A percentile compares a stretch with the other conserved stretches of the same genome.
These are phyloP conservation scores for Cremastinae sp. DNA, from an alignment of 2,888 invertebrate genomes.

Conservation along the genomic window DNA sequence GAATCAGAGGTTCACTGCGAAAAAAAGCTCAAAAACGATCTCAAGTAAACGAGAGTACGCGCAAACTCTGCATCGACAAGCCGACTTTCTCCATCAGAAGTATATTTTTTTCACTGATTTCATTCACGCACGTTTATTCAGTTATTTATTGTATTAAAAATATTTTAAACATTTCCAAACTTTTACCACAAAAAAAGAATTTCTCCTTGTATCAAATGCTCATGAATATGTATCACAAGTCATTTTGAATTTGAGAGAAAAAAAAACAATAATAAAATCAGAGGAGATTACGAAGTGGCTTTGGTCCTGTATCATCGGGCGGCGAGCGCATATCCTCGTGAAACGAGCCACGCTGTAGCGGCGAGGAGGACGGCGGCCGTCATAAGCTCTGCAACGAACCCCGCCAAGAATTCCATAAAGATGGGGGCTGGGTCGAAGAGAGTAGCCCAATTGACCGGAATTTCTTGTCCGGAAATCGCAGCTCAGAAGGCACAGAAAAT, in stretches of 20 bases:
- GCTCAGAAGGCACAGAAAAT: constrained; percentile 63
- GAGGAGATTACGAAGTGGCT: constrained; percentile 76
- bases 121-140: background rate
- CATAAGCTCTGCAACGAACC: constrained; percentile 71
- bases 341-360: constrained; percentile 69
- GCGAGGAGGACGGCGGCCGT: constrained; percentile 68
- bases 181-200: background rate
- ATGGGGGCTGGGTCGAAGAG: constrained; percentile 54
- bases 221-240: no score
- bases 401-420: constrained; percentile 61
- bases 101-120: constrained; percentile 29
- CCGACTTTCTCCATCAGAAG: constrained; percentile 71
- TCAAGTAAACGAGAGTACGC: constrained; percentile 68
- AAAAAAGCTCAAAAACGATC: constrained; percentile 16
- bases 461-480: constrained; percentile 68
- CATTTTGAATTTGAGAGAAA: no score
- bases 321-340: constrained; percentile 69
- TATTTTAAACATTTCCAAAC: background rate
- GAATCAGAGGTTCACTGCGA: constrained; percentile 52
- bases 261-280: constrained; percentile 42
- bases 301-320: constrained; percentile 75
- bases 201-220: background rate
- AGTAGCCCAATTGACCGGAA: constrained; percentile 58
- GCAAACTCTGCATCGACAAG: constrained; percentile 71
- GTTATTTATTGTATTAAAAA: constrained; percentile 7